phyloP scores from a whole-genome alignment of 2,113 vertebrate species.

The Rhinopomastus cyanomelas region DNA sequence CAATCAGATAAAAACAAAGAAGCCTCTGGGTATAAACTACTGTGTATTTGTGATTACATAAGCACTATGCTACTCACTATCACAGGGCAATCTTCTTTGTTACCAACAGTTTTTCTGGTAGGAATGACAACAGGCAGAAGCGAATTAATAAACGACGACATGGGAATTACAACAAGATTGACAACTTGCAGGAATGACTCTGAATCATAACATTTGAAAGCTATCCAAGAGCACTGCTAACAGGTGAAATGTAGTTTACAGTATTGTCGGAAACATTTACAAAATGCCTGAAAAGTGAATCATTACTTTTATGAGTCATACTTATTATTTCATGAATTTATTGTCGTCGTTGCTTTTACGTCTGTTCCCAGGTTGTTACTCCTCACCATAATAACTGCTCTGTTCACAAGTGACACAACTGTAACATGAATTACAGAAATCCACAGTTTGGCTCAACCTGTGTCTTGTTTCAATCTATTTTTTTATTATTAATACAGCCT shows the following conservation, averaged over 20 bases:
- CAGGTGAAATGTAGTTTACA: not conserved
- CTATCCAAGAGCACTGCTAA: not conserved
- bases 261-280: not conserved
- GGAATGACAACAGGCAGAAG: conserved; percentile 23
- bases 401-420: not conserved
- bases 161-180: conserved; percentile 45
- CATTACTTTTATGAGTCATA: conserved; percentile 14
- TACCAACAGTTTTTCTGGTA: conserved; percentile 23
- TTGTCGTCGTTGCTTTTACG: not conserved
- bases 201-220: conserved; percentile 36
- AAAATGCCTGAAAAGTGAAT: conserved; percentile 9
- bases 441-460: not conserved
- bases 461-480: conserved; percentile 24
- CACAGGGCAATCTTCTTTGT: conserved; percentile 15
- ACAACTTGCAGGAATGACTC: conserved; percentile 11
- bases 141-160: conserved; percentile 45
- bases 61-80: not conserved
- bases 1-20: conserved; percentile 24
- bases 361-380: not conserved
- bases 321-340: not conserved
- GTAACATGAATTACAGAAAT: not conserved
- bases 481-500: not conserved
- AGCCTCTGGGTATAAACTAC: not conserved
- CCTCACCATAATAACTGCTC: not conserved
- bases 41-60: conserved; percentile 17